Conservation (phyloP, 2,797 vertebrate species). For the Limnodromus scolopaceus region DNA sequence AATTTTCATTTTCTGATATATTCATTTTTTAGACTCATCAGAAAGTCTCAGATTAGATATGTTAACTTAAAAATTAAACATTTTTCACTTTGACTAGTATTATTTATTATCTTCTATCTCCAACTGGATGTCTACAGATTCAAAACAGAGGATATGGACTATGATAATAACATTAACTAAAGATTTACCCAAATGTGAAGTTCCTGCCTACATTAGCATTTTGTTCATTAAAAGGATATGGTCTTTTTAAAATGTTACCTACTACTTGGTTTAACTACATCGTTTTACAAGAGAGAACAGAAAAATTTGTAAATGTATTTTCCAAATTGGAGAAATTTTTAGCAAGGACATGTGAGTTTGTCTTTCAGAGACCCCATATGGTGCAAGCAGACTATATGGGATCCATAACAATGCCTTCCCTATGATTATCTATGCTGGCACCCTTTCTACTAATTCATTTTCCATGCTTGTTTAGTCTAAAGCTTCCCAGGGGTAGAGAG, state of each 20-base stretch:
- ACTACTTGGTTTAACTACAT: background rate
- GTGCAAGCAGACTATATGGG: background rate
- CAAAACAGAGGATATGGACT: background rate
- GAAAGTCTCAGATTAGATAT: background rate
- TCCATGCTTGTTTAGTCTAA: background rate
- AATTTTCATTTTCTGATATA: background rate
- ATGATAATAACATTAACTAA: background rate
- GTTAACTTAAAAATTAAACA: background rate
- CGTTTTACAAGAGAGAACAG: background rate
- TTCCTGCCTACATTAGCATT: background rate
- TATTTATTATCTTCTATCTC: background rate
- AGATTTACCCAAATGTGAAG: background rate
- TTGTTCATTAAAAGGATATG: background rate
- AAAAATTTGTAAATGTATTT: background rate
- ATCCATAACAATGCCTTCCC: background rate
- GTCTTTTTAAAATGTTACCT: background rate
- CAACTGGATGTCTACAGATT: background rate
- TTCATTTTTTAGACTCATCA: background rate
- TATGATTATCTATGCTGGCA: background rate
- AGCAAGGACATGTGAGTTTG: background rate
- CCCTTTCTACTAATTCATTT: slow-evolving; percentile 13
- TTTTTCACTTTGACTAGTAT: background rate
- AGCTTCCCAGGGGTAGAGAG: background rate
- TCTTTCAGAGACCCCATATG: background rate
- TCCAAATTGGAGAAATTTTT: background rate